phyloP scores from a whole-genome alignment of 2,113 vertebrate genomes.

The Dissostichus mawsoni region DNA sequence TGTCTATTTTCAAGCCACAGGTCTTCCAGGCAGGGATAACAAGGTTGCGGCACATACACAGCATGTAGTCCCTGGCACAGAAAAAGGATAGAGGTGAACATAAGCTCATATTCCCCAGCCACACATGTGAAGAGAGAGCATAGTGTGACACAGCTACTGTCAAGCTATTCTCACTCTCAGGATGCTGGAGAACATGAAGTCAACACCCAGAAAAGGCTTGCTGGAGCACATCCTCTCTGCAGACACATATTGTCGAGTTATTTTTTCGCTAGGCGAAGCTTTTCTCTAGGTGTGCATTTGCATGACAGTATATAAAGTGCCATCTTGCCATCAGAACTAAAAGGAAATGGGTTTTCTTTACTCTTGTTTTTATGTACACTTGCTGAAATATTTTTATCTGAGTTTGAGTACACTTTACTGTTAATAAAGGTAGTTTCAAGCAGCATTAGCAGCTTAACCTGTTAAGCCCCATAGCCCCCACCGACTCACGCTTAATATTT shows the following conservation, averaged over 20 bases:
- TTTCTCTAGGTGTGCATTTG: too few relatives aligned
- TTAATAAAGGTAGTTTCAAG: too few relatives aligned
- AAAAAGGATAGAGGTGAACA: constrained; percentile 20
- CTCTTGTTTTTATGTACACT: too few relatives aligned
- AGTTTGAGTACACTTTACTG: too few relatives aligned
- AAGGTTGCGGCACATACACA: constrained; percentile 1
- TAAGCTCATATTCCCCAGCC: constrained; percentile 31
- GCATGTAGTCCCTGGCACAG: neutral
- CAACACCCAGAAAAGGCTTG: constrained; percentile 4
- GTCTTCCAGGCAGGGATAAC: constrained; percentile 42
- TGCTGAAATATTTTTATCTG: too few relatives aligned
- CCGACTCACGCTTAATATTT: too few relatives aligned
- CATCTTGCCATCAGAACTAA: too few relatives aligned
- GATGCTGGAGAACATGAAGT: constrained; percentile 28
- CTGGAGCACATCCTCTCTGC: constrained; percentile 13
- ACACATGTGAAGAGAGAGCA: constrained; percentile 18
- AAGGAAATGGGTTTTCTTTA: too few relatives aligned
- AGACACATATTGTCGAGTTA: neutral
- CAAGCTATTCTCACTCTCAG: constrained; percentile 31
- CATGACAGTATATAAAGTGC: too few relatives aligned
- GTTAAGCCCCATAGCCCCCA: too few relatives aligned
- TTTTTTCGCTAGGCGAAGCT: neutral
- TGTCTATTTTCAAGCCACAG: constrained; percentile 42
- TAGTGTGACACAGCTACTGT: constrained; percentile 45
- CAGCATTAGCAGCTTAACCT: too few relatives aligned